phyloP scores from a whole-genome alignment of 2,888 invertebrate species.

The Julus scandinavius region DNA sequence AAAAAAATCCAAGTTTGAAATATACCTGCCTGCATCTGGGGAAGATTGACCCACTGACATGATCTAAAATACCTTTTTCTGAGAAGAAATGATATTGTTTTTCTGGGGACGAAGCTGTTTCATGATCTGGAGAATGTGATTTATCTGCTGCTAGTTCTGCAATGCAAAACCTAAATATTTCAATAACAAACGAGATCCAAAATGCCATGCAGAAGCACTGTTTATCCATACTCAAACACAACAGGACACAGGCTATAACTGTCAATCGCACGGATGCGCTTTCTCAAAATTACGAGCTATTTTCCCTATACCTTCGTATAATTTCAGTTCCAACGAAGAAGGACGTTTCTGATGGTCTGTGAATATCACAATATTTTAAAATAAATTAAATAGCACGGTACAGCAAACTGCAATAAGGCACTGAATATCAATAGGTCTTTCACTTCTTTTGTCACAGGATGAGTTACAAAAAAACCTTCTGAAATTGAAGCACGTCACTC shows the following conservation, averaged over 20 bases:
- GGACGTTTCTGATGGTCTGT: conserved; percentile 49
- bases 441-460: background rate
- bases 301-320: conserved; percentile 52
- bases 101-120: background rate
- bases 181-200: background rate
- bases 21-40: background rate
- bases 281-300: background rate
- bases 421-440: background rate
- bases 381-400: background rate
- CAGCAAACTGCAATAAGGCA: background rate
- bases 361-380: conserved; percentile 33
- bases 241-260: background rate
- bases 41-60: background rate
- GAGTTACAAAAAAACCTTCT: no score
- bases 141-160: conserved; percentile 44
- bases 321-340: conserved; percentile 52
- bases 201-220: background rate
- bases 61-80: conserved; percentile 57
- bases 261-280: background rate
- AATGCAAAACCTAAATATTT: conserved; percentile 9
- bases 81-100: conserved; percentile 58
- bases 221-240: background rate
- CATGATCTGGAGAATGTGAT: background rate
- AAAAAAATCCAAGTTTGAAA: background rate
- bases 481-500: no score